Evolutionary conservation across 2,113 vertebrate genomes (phyloP), one percentile per base, ranked within the genome.

Genomic region (Larimichthys polyactis): DNA sequence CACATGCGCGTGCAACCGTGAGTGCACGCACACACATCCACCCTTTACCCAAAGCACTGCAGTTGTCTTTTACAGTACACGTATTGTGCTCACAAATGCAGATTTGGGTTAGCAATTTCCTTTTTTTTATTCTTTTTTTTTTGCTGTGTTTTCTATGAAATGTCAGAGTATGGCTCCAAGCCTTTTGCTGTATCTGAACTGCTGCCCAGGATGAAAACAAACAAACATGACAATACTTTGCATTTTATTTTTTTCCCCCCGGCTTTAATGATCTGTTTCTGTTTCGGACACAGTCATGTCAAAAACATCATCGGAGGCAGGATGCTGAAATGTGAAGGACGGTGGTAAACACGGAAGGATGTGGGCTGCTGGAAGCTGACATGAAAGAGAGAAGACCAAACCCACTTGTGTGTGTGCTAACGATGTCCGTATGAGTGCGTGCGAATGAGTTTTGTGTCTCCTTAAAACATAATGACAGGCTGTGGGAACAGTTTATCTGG

Each of bases 261-360:
- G 9, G 36, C 36, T 83, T 70, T 87, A 90, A 92, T 90, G 79
- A 87, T 86, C 49, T 54, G 29, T 63, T 85, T 92, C 79, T 88
- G 69, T 85, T 87, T 70, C 77, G 84, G 89, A 90, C 58, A 71
- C 75, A 83, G 74, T 11, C 51, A 11, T 55, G 71, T 85, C 63
- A 54, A 78, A 87, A 70, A 82, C 85, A 58, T 87, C 87, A 78
- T 67, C 72, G 81, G 85, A 79, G 67, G 72, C 78, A 65, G 73
- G 87, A 66, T 69, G 87, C 83, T 82, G 88, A 84, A 90, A 92
- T 90, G 90, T 92, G 93, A 94, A 94, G 93, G 89, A 93, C 68
- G 48, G 75, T 73, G 77, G 69, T 74, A 79, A 78, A 77, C 82
- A 44, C 11, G 27, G 43, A 32, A 11, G 43, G 49, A 75, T 48